phyloP scores from a whole-genome alignment of 2,888 invertebrate species.

The Candidula unifasciata region DNA sequence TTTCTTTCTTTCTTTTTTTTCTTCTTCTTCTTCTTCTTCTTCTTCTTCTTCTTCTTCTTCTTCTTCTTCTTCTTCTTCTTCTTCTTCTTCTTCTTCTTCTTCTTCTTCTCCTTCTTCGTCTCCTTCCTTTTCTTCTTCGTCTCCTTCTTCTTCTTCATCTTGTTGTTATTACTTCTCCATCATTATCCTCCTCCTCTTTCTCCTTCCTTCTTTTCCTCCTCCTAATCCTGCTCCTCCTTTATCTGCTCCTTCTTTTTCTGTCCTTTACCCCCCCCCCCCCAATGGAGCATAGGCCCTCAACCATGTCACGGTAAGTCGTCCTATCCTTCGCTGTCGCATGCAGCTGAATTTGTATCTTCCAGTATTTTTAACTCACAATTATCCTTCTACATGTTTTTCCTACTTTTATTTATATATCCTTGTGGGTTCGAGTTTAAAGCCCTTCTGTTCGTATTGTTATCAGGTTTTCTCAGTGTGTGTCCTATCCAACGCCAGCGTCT shows the following conservation, averaged over 20 bases:
- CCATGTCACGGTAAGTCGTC: too few relatives aligned
- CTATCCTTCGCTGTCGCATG: too few relatives aligned
- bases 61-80: not conserved
- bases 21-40: conserved; percentile 16
- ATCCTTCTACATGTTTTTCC: too few relatives aligned
- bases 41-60: conserved; percentile 12
- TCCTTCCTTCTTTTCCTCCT: not conserved
- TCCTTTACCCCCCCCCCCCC: not conserved
- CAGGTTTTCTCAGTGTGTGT: too few relatives aligned
- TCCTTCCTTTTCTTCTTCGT: not conserved
- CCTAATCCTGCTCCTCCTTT: not conserved
- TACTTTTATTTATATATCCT: too few relatives aligned
- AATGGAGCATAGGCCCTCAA: too few relatives aligned
- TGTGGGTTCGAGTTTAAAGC: too few relatives aligned
- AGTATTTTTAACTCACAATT: too few relatives aligned
- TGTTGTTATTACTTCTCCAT: not conserved
- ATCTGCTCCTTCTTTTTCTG: not conserved
- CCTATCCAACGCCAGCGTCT: too few relatives aligned
- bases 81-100: not conserved
- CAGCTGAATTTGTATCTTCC: too few relatives aligned
- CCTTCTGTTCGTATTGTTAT: too few relatives aligned
- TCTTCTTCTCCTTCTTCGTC: not conserved
- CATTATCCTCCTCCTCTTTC: not conserved
- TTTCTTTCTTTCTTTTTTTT: conserved; percentile 30
- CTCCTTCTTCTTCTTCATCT: not conserved